Conservation (phyloP, 53 echinoderm and acorn worm species). For the Apostichopus leukothele region DNA sequence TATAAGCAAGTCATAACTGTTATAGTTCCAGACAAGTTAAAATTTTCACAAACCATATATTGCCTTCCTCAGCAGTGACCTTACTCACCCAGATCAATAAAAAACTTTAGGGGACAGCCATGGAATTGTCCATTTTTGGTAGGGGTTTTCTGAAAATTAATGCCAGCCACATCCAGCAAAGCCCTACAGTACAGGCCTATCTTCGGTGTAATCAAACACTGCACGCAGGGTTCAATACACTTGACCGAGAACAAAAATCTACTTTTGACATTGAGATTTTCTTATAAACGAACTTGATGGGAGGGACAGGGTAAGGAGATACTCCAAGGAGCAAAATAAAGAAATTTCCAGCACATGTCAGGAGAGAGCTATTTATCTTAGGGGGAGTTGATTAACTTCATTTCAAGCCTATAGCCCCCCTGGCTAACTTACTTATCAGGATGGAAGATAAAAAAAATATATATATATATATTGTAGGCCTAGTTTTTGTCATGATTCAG, state of each 20-base stretch:
- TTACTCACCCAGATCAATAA: not conserved
- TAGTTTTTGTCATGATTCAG: slow-evolving; percentile 8
- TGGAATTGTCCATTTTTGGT: slow-evolving; percentile 39
- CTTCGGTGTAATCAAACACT: not conserved
- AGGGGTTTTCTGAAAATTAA: not conserved
- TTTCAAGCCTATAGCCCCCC: not conserved
- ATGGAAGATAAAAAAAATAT: not conserved
- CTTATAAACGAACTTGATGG: slow-evolving; percentile 19
- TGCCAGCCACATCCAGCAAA: not conserved
- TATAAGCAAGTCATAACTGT: too few relatives aligned
- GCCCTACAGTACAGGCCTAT: not conserved
- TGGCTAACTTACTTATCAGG: slow-evolving; percentile 15
- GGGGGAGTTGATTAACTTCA: slow-evolving; percentile 32
- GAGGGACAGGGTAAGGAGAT: slow-evolving; percentile 1
- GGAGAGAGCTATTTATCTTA: slow-evolving; percentile 6
- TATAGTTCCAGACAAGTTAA: not conserved
- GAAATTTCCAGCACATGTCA: slow-evolving; percentile 21
- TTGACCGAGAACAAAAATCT: not conserved
- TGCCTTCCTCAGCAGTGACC: not conserved
- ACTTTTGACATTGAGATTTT: not conserved
- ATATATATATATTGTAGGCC: not conserved
- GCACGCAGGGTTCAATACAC: slow-evolving; percentile 18
- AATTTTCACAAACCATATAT: slow-evolving; percentile 3
- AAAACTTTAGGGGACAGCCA: not conserved
- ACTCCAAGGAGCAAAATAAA: not conserved